Evolutionary conservation across 2,888 invertebrate species (phyloP).

Genomic region (Epsilonema sp.): DNA sequence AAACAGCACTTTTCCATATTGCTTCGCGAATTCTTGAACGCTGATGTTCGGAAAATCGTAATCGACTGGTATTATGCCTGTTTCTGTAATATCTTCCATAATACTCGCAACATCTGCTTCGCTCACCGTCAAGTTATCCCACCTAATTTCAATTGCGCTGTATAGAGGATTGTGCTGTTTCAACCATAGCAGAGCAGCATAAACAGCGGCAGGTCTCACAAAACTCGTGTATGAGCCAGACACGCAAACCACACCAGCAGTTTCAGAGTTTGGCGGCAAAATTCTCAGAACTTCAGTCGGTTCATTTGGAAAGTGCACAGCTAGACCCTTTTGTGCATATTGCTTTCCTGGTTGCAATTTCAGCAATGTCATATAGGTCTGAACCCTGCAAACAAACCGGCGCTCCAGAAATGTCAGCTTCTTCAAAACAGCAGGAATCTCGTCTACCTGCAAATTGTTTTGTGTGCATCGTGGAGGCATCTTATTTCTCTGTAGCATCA

Average conservation of each 20-base stretch:
- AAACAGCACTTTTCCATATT: background rate
- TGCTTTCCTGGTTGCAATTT: conserved; percentile 3
- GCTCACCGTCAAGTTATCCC: background rate
- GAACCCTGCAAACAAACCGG: background rate
- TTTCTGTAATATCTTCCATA: background rate
- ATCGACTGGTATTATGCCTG: background rate
- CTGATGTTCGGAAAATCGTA: background rate
- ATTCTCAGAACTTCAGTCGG: background rate
- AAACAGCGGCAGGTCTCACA: background rate
- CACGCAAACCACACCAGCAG: background rate
- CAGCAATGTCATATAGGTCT: conserved; percentile 3
- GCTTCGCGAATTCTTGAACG: background rate
- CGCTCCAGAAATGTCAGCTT: conserved; percentile 1
- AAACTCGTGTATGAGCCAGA: background rate
- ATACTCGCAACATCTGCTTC: background rate
- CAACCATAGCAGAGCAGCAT: background rate
- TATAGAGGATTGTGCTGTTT: background rate
- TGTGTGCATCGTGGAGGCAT: background rate
- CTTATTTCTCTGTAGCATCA: background rate
- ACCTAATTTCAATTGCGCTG: background rate
- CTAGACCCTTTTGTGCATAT: conserved; percentile 4
- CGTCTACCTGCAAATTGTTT: background rate
- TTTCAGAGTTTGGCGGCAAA: background rate
- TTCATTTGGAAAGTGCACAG: background rate
- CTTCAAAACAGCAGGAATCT: background rate